A percentile compares a stretch with the other conserved stretches of the same genome.
Conservation (phyloP, 2,113 vertebrate genomes). For the Catharus fuscescens region DNA sequence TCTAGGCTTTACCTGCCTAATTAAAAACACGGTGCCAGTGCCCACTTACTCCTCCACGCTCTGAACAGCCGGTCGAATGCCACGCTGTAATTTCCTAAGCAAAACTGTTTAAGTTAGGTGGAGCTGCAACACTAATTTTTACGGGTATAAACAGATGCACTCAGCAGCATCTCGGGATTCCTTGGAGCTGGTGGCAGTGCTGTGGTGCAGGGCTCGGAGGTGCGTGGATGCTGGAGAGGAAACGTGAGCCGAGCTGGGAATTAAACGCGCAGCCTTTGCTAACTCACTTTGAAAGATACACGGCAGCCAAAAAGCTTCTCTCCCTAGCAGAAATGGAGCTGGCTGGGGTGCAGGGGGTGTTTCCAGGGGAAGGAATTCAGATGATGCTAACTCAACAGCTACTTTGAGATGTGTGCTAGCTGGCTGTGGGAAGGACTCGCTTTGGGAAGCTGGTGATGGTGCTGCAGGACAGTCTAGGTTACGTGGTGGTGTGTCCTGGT, state of each 20-base stretch:
- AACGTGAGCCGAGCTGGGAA: background rate
- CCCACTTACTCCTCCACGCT: conserved; percentile 33
- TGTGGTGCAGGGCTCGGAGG: background rate
- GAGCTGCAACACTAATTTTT: conserved; percentile 73
- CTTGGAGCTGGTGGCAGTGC: conserved; percentile 13
- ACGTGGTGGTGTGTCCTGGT: accelerated
- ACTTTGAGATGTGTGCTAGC: background rate
- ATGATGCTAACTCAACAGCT: background rate
- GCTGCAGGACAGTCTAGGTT: background rate
- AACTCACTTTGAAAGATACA: conserved; percentile 30
- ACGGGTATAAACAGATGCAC: conserved; percentile 24
- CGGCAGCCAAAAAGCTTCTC: conserved; percentile 20
- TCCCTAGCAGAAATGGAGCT: background rate
- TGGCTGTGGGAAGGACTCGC: background rate
- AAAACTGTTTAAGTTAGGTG: conserved; percentile 69
- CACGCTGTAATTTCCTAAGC: conserved; percentile 57
- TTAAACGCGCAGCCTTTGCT: background rate
- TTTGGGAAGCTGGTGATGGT: background rate
- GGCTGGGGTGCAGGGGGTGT: background rate
- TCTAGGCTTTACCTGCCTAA: conserved; percentile 72
- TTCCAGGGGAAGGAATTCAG: background rate
- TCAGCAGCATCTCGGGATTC: background rate
- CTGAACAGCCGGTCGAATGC: conserved; percentile 56
- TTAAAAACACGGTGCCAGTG: conserved; percentile 68
- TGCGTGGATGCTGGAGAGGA: background rate